Base-by-base conservation (phyloP, 2,888 invertebrate genomes). In the Melitaea athalia region DNA sequence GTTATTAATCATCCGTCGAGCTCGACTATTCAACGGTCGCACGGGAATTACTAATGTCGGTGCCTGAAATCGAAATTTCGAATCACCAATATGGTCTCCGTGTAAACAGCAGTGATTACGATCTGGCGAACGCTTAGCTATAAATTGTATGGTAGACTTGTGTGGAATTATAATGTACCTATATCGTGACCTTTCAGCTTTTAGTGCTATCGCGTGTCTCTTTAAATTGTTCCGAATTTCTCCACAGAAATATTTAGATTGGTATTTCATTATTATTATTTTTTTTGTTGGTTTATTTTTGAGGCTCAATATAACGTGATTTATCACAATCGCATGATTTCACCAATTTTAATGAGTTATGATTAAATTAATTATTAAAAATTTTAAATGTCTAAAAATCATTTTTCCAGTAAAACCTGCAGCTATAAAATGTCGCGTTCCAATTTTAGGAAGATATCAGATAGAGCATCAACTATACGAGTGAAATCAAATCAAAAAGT, bases 1-100 rank as follows among this genome's bases (percentile, higher is more conserved):
- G 71, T 69, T 73, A 74, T 74, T 73, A 74, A 73, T 74, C 70
- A 72, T 65, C 63, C 49, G 84, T 79, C 81, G 78, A 81, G 79
- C 84, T 81, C 82, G 85, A 88, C 88, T 89, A 88, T 90, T 87
- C 87, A 86, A 81, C 67, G 57, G 57, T 55, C 72, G 65, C 47
- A 33, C 17, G 70, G 70, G 72, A 68, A 72, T 63, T 72, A 70
- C 60, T 68, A 70, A 61, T 63, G 68, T 68, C 81, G 83, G 83
- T 79, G 85, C 77, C 81, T 69, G 70, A 86, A 85, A 89, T 85
- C 85, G 85, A 64, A 65, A 70, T 70, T 42, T 50, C 63, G 64
- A 68, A 65, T 83, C 81, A 60, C 45, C 42, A 52, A 52, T 61
- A 55, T 57, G 49, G 45, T 42, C 15, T 60, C 52, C 45, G 61